Evolutionary conservation across 1,140 invertebrate species (phyloP), one percentile per base, ranked within the genome.

Genomic region (Drosophila pseudoananassae): DNA sequence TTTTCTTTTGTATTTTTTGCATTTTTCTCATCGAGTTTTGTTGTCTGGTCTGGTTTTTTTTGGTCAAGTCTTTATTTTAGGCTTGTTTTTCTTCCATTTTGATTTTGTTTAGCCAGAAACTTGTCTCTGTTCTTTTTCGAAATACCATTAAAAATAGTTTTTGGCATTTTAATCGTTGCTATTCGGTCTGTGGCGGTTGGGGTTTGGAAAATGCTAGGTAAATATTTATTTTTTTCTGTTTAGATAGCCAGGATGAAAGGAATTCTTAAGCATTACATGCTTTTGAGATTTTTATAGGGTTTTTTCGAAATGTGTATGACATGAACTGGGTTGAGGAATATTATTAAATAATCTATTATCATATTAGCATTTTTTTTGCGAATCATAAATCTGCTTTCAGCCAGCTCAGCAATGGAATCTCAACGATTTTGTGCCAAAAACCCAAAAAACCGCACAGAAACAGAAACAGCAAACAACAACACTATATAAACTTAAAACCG

Each of bases 101-200:
- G 55, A 43, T 64, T 64, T 64, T 65, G 57, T 61, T 74, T 53
- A 27, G 31, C 20, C n/a, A 65, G 46, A 53, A 47, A 52, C 49
- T 54, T 54, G 66, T 31, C 50, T 66, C 49, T 52, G 56, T 46
- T 51, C 52, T 63, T 76, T 76, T 69, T 53, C 56, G 45, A 74
- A 68, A 66, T 52, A 17, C 8, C 27, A 45, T 69, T 76, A 69
- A 55, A 70, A 76, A 77, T 77, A 77, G 64, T 77, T 76, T 33
- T 70, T 76, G 68, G 49, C 69, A 73, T 56, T 74, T 74, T 73
- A 61, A 72, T 73, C 50, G 55, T 23, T 27, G 29, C 50, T 9
- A 29, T 54, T 59, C 58, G 36, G 20, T 20, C 31, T 54, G 50
- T 56, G 47, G 45, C n/a, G 20, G 43, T 49, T 59, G 36, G 8